These are phyloP conservation scores for Turritopsis rubra DNA, from an alignment of 30 jellyfish, hydroid and myxozoan genomes.

Conservation along the genomic window DNA sequence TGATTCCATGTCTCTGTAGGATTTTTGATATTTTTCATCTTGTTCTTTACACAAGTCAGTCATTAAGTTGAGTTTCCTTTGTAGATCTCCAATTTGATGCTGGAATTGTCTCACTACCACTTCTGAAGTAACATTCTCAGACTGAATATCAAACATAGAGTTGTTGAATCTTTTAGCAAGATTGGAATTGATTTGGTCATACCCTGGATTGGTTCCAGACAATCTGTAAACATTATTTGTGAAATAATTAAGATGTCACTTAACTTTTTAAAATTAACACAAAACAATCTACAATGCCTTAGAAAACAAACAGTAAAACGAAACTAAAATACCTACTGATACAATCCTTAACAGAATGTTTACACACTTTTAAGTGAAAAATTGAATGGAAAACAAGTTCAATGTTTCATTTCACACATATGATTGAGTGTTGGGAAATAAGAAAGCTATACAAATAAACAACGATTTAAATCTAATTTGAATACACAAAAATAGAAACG, in stretches of 20 bases:
- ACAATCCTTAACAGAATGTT: too few relatives aligned
- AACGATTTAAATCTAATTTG: too few relatives aligned
- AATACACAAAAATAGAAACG: not conserved
- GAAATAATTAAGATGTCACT: too few relatives aligned
- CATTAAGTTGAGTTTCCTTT: constrained; percentile 1
- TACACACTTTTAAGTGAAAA: too few relatives aligned
- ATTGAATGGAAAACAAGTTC: too few relatives aligned
- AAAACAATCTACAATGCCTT: too few relatives aligned
- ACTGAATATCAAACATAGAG: not conserved
- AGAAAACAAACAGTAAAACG: too few relatives aligned
- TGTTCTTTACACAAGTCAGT: constrained; percentile 10
- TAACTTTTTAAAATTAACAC: too few relatives aligned
- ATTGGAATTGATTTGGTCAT: not conserved
- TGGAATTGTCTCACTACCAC: not conserved
- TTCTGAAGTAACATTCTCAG: not conserved
- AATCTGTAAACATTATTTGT: not conserved
- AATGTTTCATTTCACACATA: too few relatives aligned
- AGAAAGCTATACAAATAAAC: too few relatives aligned
- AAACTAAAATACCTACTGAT: too few relatives aligned
- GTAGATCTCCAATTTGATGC: not conserved
- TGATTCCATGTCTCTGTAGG: not conserved
- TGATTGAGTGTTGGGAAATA: too few relatives aligned
- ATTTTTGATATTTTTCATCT: constrained; percentile 6
- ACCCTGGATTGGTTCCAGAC: not conserved
- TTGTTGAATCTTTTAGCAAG: not conserved